Percentiles rank a stretch among this genome's conserved stretches.
Evolutionary conservation across 2,797 vertebrate species (phyloP).

Genomic region (Hyperoplus immaculatus): DNA sequence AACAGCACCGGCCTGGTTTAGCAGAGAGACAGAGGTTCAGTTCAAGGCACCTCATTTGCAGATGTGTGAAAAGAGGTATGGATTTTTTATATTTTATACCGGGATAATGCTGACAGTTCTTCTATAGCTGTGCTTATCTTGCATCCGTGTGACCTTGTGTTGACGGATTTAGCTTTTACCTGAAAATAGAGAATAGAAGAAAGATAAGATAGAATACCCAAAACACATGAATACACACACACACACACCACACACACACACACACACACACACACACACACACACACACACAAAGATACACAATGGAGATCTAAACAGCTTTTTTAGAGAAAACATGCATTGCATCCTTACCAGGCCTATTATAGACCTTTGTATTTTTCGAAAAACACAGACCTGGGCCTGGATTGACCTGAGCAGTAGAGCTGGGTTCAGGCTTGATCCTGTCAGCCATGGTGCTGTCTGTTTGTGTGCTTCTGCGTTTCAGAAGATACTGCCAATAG

Average conservation of each 20-base stretch:
- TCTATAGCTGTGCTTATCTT: slow-evolving; percentile 68
- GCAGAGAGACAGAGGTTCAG: slow-evolving; percentile 57
- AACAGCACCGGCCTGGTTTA: slow-evolving; percentile 36
- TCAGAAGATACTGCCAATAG: slow-evolving; percentile 33
- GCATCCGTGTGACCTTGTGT: slow-evolving; percentile 58
- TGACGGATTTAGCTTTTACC: slow-evolving; percentile 66
- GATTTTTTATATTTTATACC: slow-evolving; percentile 66
- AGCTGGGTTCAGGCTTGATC: slow-evolving; percentile 20
- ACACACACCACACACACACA: slow-evolving; percentile 3
- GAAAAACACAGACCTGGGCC: slow-evolving; percentile 28
- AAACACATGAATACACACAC: neutral
- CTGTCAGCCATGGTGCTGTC: slow-evolving; percentile 18
- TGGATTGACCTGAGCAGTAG: slow-evolving; percentile 23
- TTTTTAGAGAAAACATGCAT: slow-evolving; percentile 40
- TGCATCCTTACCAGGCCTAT: slow-evolving; percentile 42
- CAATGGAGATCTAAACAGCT: slow-evolving; percentile 36
- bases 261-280: slow-evolving; percentile 22
- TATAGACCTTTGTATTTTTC: slow-evolving; percentile 26
- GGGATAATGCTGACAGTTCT: slow-evolving; percentile 75
- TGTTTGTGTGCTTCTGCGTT: slow-evolving; percentile 35
- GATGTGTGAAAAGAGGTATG: slow-evolving; percentile 62
- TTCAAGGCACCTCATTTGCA: slow-evolving; percentile 75
- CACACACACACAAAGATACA: slow-evolving; percentile 13
- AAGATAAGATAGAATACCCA: slow-evolving; percentile 43
- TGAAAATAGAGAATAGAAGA: slow-evolving; percentile 52